Conservation (phyloP, 2,888 invertebrate genomes). For the Rhyacophila evoluta region DNA sequence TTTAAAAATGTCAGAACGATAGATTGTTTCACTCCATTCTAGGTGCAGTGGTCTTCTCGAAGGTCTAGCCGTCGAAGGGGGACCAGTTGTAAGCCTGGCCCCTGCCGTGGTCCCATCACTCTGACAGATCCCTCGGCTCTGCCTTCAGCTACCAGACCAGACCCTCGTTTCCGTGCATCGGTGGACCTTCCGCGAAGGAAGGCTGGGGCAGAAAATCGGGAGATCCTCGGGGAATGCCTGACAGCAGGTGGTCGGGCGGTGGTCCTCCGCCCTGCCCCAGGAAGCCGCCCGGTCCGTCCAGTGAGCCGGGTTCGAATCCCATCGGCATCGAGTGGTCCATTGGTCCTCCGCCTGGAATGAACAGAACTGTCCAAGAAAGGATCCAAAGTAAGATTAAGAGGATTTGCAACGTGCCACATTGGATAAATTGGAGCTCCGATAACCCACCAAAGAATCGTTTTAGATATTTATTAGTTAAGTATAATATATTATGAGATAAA, state of each 20-base stretch:
- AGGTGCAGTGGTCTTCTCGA: slow-evolving; percentile 28
- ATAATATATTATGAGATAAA: too few relatives aligned
- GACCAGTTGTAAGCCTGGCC: slow-evolving; percentile 1
- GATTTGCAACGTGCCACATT: slow-evolving; percentile 8
- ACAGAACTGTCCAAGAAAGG: slow-evolving; percentile 47
- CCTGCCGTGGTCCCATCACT: slow-evolving; percentile 62
- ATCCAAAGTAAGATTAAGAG: slow-evolving; percentile 13
- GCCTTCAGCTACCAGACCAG: slow-evolving; percentile 72
- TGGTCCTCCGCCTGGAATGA: slow-evolving; percentile 71
- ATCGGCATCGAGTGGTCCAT: slow-evolving; percentile 69
- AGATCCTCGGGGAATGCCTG: slow-evolving; percentile 62
- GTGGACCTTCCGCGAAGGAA: slow-evolving; percentile 67
- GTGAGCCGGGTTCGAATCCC: slow-evolving; percentile 72
- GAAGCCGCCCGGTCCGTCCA: slow-evolving; percentile 60
- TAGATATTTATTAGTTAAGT: neutral
- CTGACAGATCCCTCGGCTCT: slow-evolving; percentile 72
- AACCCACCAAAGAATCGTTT: slow-evolving; percentile 5
- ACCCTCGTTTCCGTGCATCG: slow-evolving; percentile 66
- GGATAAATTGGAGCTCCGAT: neutral
- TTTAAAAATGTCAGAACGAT: neutral
- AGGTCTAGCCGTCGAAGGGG: slow-evolving; percentile 28
- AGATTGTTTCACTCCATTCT: neutral
- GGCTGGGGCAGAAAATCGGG: slow-evolving; percentile 74
- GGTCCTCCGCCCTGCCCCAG: slow-evolving; percentile 60
- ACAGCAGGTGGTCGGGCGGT: slow-evolving; percentile 70